Base-by-base conservation (phyloP, 1,140 invertebrate species). In the Piezodorus guildinii region DNA sequence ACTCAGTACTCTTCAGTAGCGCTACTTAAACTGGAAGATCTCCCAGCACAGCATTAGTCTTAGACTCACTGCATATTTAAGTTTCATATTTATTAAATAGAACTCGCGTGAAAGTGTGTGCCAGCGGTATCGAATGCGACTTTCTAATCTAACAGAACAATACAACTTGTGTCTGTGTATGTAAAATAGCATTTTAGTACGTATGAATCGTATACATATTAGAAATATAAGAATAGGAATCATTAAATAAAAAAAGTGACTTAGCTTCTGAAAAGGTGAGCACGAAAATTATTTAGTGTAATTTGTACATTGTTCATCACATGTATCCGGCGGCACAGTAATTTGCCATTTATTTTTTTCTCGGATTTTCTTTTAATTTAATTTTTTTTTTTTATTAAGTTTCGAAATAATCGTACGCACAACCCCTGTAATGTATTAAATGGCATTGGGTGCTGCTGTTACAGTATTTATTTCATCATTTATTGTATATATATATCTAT, bases 1-100 rank as follows among this genome's bases (percentile, higher is more conserved):
- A 88, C 74, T 89, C 87, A 15, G 87, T 90, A 65, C 78, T 91
- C 58, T 91, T 90, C 73, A 88, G 85, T 67, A 86, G 85, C 70
- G 87, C 87, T 71, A 90, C 87, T 79, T 90, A 89, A 84, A 83
- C 60, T 15, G 16, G 27, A 51, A 51, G 30, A 56, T 56, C 23
- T 34, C 39, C 21, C 52, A 23, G 27, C n/a, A 52, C 63, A 52
- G 59, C 45, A 54, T 61, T 49, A 61, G 25, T 43, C 34, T 56
- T 43, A 45, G 27, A 1, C n/a, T 27, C 30, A 39, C 16, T 39
- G 23, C 23, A 56, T 56, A 63, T 62, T 56, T 43, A 43, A 43
- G 39, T 54, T 54, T 56, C 52, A 58, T 64, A 54, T 25, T 64
- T 43, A 64, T 45, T 45, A 39, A 25, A 58, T 23, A 64, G n/a